phyloP scores from a whole-genome alignment of 2,888 invertebrate species.

The Thecophora atra region DNA sequence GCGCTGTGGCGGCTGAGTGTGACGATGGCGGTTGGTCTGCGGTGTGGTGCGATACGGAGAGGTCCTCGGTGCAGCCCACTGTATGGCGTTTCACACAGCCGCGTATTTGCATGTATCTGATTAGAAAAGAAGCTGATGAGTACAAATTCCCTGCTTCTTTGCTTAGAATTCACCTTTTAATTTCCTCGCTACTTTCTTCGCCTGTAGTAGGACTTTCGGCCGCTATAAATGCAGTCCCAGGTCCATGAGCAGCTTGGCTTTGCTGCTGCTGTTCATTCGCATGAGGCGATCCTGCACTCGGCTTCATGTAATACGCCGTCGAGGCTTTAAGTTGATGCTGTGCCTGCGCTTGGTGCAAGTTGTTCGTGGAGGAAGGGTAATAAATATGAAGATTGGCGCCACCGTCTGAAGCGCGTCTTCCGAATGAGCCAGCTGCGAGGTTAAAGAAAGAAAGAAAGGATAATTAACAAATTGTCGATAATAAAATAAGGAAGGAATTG shows the following conservation, averaged over 20 bases:
- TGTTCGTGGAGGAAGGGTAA: slow-evolving; percentile 68
- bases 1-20: slow-evolving; percentile 29
- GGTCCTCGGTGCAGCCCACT: slow-evolving; percentile 79
- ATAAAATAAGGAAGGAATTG: slow-evolving; percentile 5
- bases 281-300: slow-evolving; percentile 40
- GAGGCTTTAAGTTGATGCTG: slow-evolving; percentile 46
- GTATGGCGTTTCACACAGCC: slow-evolving; percentile 83
- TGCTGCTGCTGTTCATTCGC: slow-evolving; percentile 50
- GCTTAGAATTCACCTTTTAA: slow-evolving; percentile 64
- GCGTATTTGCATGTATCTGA: slow-evolving; percentile 80
- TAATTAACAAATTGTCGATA: neutral
- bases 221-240: neutral
- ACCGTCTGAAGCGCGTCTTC: slow-evolving; percentile 93
- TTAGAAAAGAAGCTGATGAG: neutral
- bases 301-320: slow-evolving; percentile 52
- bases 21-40: slow-evolving; percentile 39
- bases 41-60: slow-evolving; percentile 58
- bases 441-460: neutral
- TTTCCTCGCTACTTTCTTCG: slow-evolving; percentile 65
- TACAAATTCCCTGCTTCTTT: too few relatives aligned
- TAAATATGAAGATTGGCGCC: slow-evolving; percentile 89
- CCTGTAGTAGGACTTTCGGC: slow-evolving; percentile 39
- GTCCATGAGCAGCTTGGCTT: slow-evolving; percentile 39
- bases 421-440: slow-evolving; percentile 78
- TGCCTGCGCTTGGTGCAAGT: slow-evolving; percentile 58